Percentiles rank a stretch among this genome's conserved stretches.
These are phyloP conservation scores for Hartigia nigra DNA, from an alignment of 2,888 invertebrate genomes.

Conservation along the genomic window DNA sequence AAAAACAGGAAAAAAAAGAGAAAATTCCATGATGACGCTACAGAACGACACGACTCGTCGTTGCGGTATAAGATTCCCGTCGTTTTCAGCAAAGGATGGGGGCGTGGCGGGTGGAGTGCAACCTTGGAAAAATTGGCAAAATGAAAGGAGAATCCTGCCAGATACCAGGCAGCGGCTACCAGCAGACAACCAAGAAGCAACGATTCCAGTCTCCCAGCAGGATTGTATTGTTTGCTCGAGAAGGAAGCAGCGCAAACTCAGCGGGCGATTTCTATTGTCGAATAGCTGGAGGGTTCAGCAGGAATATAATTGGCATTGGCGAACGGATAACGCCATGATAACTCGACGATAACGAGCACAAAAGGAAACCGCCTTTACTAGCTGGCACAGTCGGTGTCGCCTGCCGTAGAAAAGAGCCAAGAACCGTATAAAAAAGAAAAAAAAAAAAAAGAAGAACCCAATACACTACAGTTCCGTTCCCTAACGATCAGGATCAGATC, in stretches of 20 bases:
- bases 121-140: background rate
- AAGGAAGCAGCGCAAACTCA: constrained; percentile 33
- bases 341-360: constrained; percentile 53
- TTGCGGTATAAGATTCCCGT: background rate
- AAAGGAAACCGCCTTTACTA: constrained; percentile 38
- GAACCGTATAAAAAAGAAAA: background rate
- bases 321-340: constrained; percentile 41
- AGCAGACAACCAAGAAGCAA: background rate
- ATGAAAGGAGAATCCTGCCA: background rate
- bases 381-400: background rate
- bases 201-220: background rate
- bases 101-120: background rate
- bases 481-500: too few species aligned
- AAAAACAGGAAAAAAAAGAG: background rate
- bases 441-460: background rate
- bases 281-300: constrained; percentile 10
- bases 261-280: constrained; percentile 56
- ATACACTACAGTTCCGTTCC: background rate
- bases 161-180: background rate
- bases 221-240: constrained; percentile 36
- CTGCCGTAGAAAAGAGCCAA: background rate
- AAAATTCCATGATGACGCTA: background rate
- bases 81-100: background rate
- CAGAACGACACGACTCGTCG: background rate
- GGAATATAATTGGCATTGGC: constrained; percentile 50